Conservation (phyloP, 2,113 vertebrate species). For the Orthonyx spaldingii region DNA sequence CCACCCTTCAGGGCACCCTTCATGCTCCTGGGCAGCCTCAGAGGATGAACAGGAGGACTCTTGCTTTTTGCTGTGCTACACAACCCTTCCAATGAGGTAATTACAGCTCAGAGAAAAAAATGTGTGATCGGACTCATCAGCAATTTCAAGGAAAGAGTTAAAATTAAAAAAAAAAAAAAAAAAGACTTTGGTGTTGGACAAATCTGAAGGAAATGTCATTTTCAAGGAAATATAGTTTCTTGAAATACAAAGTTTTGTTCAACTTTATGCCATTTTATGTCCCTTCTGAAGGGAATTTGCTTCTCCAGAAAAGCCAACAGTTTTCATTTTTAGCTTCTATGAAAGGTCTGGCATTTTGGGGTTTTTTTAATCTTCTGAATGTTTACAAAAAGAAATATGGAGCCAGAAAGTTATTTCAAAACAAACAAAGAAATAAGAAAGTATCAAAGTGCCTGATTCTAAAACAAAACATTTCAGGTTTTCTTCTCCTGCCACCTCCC, state of each 20-base stretch:
- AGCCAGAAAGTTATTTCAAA: conserved; percentile 25
- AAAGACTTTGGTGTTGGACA: neutral
- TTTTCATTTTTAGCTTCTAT: conserved; percentile 33
- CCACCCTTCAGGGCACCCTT: neutral
- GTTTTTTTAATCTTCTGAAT: neutral
- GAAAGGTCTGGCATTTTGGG: neutral
- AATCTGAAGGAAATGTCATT: neutral
- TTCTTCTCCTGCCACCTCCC: neutral
- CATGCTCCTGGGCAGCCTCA: neutral
- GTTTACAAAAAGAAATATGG: neutral
- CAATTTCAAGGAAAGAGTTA: neutral
- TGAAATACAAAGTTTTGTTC: neutral
- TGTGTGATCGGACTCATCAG: neutral
- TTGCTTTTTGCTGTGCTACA: neutral
- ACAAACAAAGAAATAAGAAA: conserved; percentile 26
- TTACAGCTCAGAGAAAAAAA: neutral
- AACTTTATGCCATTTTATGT: neutral
- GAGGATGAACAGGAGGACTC: neutral
- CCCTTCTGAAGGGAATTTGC: neutral
- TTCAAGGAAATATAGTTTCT: neutral
- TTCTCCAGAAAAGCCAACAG: conserved; percentile 1
- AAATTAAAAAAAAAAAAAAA: neutral
- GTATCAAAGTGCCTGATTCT: neutral
- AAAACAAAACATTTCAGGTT: neutral
- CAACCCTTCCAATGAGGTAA: neutral